phyloP scores from a whole-genome alignment of 2,888 invertebrate species.

The Aporophyla nigra region DNA sequence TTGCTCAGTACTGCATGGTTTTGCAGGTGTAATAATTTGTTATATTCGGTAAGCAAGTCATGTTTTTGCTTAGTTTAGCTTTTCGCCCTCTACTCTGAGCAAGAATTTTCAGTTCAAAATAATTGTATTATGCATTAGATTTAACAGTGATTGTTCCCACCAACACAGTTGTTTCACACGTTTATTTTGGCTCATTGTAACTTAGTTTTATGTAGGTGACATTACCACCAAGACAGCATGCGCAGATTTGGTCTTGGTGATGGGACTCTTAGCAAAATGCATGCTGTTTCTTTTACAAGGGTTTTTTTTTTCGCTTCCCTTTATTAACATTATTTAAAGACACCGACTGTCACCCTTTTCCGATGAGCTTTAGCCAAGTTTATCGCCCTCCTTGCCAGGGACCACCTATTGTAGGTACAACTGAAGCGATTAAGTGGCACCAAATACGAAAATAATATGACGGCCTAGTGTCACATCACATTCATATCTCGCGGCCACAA shows the following conservation, averaged over 20 bases:
- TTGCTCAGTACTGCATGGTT: not conserved
- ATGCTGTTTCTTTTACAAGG: not conserved
- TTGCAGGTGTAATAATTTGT: not conserved
- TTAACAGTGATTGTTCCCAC: not conserved
- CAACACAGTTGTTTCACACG: not conserved
- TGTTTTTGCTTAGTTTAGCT: not conserved
- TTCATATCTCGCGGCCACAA: constrained; percentile 65
- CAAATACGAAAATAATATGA: constrained; percentile 24
- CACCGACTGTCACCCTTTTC: not conserved
- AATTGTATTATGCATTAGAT: too few species aligned
- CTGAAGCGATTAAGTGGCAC: not conserved
- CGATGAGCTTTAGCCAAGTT: not conserved
- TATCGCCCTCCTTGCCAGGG: not conserved
- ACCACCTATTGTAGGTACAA: not conserved
- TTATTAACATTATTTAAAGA: not conserved
- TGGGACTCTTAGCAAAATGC: not conserved
- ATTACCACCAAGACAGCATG: not conserved
- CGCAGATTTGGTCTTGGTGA: not conserved
- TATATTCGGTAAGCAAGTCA: not conserved
- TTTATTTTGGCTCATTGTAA: not conserved
- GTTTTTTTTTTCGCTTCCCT: not conserved
- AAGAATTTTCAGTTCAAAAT: not conserved
- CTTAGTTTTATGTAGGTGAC: not conserved
- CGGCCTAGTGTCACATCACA: constrained; percentile 37
- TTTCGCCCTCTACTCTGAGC: not conserved